These are phyloP conservation scores for Rhyacophila evoluta DNA, from an alignment of 2,888 invertebrate genomes.

Conservation along the genomic window DNA sequence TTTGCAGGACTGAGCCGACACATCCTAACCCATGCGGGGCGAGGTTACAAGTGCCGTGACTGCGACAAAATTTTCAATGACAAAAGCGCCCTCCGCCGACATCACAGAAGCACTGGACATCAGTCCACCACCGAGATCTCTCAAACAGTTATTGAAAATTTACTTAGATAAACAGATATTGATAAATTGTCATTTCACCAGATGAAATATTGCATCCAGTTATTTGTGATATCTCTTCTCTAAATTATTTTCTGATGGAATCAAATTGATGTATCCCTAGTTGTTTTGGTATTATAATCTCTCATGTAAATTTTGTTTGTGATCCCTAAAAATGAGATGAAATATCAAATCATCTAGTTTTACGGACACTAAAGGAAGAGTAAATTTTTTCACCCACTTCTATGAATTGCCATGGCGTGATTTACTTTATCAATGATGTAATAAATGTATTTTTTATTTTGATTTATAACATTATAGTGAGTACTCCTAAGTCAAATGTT, in stretches of 20 bases:
- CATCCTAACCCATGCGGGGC: slow-evolving; percentile 74
- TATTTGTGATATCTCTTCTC: no score
- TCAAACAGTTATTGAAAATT: background rate
- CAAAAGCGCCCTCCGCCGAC: slow-evolving; percentile 78
- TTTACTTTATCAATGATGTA: no score
- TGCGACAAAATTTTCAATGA: slow-evolving; percentile 79
- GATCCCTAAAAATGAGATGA: background rate
- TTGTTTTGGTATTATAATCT: background rate
- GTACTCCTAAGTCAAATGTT: no score
- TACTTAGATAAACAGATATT: background rate
- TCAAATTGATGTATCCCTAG: background rate
- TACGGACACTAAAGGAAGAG: no score
- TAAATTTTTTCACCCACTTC: no score
- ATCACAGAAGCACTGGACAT: slow-evolving; percentile 61
- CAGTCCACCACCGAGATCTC: slow-evolving; percentile 16
- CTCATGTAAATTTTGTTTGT: background rate
- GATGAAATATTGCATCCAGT: no score
- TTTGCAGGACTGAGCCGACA: slow-evolving; percentile 76
- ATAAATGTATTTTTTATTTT: no score
- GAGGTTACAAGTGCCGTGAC: slow-evolving; percentile 73
- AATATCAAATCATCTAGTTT: no score
- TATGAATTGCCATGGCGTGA: no score
- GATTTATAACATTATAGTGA: no score
- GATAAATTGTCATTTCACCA: no score
- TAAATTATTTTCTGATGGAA: background rate